Evolutionary conservation across 2,113 vertebrate species (phyloP).

Genomic region (Tragulus kanchil): DNA sequence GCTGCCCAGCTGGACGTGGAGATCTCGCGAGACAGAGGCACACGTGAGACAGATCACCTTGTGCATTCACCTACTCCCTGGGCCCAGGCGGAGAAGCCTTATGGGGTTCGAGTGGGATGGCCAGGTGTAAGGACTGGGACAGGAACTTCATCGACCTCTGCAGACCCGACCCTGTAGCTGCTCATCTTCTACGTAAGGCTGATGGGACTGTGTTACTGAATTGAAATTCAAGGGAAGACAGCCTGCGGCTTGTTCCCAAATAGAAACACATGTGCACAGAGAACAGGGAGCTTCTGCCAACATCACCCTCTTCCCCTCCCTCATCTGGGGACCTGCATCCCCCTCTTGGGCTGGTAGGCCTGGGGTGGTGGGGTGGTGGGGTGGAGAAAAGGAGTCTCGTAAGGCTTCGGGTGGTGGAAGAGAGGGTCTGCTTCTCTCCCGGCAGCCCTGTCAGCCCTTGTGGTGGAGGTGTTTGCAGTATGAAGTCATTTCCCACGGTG

Average conservation of each 20-base stretch:
- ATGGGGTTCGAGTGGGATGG: neutral
- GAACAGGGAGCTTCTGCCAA: conserved; percentile 4
- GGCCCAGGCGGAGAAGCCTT: neutral
- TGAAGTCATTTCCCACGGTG: conserved; percentile 61
- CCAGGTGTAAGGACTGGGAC: neutral
- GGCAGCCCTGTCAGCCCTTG: neutral
- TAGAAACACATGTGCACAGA: conserved; percentile 37
- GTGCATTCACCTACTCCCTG: neutral
- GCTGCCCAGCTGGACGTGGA: neutral
- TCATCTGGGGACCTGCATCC: neutral
- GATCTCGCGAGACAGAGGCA: neutral
- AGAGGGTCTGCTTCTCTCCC: neutral
- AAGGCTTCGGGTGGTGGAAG: conserved; percentile 28
- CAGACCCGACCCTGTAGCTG: neutral
- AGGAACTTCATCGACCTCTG: neutral
- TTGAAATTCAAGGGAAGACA: conserved; percentile 51
- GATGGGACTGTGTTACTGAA: conserved; percentile 24
- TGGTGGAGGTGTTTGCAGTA: conserved; percentile 15
- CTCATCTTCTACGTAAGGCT: conserved; percentile 17
- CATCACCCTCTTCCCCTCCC: neutral
- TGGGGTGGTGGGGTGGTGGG: neutral
- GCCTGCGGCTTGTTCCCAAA: conserved; percentile 50
- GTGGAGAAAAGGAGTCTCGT: neutral
- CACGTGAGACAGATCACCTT: neutral
- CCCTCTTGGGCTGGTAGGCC: neutral